Evolutionary conservation across 2,797 vertebrate species (phyloP).

Genomic region (Pseudochromis fuscus): DNA sequence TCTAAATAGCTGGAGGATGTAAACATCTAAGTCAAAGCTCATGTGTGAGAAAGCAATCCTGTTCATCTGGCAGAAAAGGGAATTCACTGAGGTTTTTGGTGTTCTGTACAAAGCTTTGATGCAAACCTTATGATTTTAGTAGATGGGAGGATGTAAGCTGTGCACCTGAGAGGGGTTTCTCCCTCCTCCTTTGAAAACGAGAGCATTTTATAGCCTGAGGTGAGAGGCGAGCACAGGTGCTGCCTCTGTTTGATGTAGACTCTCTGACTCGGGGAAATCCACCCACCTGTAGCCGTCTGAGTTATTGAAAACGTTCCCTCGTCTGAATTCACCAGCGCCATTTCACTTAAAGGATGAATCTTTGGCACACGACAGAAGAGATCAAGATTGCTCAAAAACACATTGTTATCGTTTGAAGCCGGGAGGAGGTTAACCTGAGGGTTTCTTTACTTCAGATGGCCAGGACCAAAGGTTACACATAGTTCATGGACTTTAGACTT

Average conservation of each 20-base stretch:
- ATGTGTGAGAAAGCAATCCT: slow-evolving; percentile 14
- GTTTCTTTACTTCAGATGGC: slow-evolving; percentile 8
- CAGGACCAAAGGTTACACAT: slow-evolving; percentile 10
- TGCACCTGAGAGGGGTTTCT: slow-evolving; percentile 61
- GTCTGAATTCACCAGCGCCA: slow-evolving; percentile 14
- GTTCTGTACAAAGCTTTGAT: slow-evolving; percentile 50
- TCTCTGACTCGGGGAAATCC: slow-evolving; percentile 59
- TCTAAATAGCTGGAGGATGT: slow-evolving; percentile 10
- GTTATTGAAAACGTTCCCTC: slow-evolving; percentile 45
- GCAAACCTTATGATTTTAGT: slow-evolving; percentile 50
- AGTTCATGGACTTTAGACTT: slow-evolving; percentile 6
- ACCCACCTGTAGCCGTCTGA: slow-evolving; percentile 56
- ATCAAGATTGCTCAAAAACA: neutral
- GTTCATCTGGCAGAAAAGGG: slow-evolving; percentile 26
- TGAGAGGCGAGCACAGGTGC: slow-evolving; percentile 61
- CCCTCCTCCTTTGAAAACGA: slow-evolving; percentile 47
- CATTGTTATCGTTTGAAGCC: slow-evolving; percentile 18
- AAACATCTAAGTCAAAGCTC: slow-evolving; percentile 5
- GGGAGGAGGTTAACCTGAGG: neutral
- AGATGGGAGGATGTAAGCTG: slow-evolving; percentile 42
- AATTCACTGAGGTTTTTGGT: slow-evolving; percentile 31
- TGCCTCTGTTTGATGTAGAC: slow-evolving; percentile 66
- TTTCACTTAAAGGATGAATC: slow-evolving; percentile 11
- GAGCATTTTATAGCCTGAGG: slow-evolving; percentile 57
- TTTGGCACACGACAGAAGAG: slow-evolving; percentile 28